A percentile compares a stretch with the other conserved stretches of the same genome.
These are phyloP conservation scores for Myocastor coypus DNA, from an alignment of 2,113 vertebrate genomes.

Conservation along the genomic window DNA sequence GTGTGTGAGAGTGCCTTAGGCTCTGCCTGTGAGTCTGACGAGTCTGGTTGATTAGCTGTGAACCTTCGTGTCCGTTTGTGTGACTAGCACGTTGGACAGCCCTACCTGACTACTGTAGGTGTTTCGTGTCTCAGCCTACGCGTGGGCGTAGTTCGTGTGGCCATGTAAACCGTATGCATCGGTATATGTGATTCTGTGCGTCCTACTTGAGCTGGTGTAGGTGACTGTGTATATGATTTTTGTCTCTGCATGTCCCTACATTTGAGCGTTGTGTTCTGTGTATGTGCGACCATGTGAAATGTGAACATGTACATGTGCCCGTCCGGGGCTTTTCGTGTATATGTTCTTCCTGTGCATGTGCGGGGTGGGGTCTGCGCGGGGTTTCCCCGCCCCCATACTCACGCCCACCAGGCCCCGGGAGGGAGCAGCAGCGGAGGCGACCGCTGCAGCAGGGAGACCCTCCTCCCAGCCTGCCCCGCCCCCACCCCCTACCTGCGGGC, in stretches of 20 bases:
- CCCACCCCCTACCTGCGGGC: constrained; percentile 89
- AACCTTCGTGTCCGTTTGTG: constrained; percentile 42
- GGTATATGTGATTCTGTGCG: constrained; percentile 24
- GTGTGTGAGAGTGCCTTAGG: not conserved
- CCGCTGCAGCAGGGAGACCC: constrained; percentile 51
- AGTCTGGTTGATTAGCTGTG: not conserved
- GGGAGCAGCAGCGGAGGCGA: constrained; percentile 60
- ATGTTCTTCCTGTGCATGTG: constrained; percentile 23
- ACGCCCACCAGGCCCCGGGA: constrained; percentile 61
- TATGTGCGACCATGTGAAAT: constrained; percentile 19
- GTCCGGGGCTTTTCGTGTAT: constrained; percentile 6
- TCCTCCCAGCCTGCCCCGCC: constrained; percentile 77
- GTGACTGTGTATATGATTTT: constrained; percentile 42
- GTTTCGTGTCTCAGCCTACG: constrained; percentile 30
- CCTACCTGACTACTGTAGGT: constrained; percentile 43
- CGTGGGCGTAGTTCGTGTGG: constrained; percentile 44
- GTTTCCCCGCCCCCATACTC: constrained; percentile 44
- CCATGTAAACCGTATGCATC: constrained; percentile 7
- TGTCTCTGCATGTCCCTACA: constrained; percentile 20
- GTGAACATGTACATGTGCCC: constrained; percentile 41
- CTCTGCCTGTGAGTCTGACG: not conserved
- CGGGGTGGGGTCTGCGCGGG: constrained; percentile 55
- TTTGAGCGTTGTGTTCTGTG: constrained; percentile 40
- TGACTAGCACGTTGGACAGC: constrained; percentile 31
- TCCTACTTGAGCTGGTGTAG: constrained; percentile 6